phyloP scores from a whole-genome alignment of 2,113 vertebrate species.

The Pogonocichla stellata region DNA sequence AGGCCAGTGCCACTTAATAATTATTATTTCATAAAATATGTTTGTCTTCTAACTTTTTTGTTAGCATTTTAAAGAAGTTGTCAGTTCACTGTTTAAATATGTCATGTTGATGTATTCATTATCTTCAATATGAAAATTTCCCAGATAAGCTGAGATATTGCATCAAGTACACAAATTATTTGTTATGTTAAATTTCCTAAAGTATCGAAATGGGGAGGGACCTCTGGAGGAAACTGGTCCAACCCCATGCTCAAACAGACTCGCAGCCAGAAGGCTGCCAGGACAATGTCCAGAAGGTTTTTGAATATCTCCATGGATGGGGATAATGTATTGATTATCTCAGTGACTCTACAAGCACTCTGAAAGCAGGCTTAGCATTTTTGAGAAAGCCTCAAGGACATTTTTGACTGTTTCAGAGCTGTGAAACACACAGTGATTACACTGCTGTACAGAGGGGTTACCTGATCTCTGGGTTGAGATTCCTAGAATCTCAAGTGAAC shows the following conservation, averaged over 20 bases:
- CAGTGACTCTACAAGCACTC: not conserved
- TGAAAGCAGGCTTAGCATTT: not conserved
- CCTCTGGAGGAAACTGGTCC: not conserved
- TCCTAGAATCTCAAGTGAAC: not conserved
- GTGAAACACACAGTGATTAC: not conserved
- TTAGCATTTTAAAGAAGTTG: not conserved
- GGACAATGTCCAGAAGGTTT: not conserved
- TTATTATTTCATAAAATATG: not conserved
- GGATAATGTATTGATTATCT: not conserved
- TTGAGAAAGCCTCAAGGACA: not conserved
- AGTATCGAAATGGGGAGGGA: not conserved
- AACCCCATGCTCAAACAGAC: not conserved
- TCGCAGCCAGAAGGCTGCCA: not conserved
- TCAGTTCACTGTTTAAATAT: not conserved
- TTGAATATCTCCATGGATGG: not conserved
- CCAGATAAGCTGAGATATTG: not conserved
- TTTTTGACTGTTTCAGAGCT: not conserved
- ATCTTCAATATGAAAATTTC: not conserved
- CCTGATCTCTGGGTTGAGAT: not conserved
- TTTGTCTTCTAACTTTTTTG: not conserved
- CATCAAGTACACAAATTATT: not conserved
- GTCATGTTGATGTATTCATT: not conserved
- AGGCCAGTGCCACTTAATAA: not conserved
- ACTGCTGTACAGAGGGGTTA: not conserved
- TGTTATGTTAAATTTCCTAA: not conserved